Percentiles rank a stretch among this genome's conserved stretches.
Conservation (phyloP, 2,797 vertebrate species). For the Notoglanidium macrostoma region DNA sequence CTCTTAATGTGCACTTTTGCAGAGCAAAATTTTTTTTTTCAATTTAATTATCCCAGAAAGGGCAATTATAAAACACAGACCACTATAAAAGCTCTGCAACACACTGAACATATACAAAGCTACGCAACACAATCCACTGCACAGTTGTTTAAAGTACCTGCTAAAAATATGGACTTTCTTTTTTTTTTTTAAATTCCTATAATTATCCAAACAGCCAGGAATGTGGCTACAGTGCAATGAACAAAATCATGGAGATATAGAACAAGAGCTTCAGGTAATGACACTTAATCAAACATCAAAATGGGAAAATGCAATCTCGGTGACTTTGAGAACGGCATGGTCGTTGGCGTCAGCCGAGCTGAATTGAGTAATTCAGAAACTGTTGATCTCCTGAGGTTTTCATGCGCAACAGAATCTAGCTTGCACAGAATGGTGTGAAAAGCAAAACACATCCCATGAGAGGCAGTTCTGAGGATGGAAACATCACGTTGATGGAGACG, state of each 20-base stretch:
- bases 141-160: neutral
- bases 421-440: neutral
- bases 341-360: neutral
- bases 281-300: neutral
- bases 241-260: neutral
- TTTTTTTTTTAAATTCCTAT: neutral
- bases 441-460: neutral
- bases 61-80: neutral
- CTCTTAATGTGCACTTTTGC: neutral
- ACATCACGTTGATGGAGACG: neutral
- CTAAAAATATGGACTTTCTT: neutral
- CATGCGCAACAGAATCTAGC: neutral
- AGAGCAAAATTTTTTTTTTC: neutral
- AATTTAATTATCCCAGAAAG: neutral
- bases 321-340: neutral
- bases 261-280: neutral
- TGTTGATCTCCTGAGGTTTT: neutral
- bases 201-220: neutral
- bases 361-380: neutral
- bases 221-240: neutral
- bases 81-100: neutral
- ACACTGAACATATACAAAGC: neutral
- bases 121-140: neutral
- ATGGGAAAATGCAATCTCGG: neutral
- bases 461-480: neutral